Base-by-base conservation (phyloP, 1,140 invertebrate species). In the Apis cerana region DNA sequence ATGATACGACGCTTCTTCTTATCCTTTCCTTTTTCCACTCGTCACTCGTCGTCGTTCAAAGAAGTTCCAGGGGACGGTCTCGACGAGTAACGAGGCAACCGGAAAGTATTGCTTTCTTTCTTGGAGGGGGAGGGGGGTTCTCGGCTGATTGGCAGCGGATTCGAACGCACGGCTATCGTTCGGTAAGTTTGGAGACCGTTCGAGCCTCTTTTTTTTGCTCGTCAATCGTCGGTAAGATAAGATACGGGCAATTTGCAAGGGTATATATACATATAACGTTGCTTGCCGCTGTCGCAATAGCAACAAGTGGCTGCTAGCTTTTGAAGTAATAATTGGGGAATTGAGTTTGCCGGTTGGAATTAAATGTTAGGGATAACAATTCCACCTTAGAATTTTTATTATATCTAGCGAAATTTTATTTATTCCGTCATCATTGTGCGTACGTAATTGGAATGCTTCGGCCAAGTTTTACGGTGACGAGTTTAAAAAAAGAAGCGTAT, bases 1-100 rank as follows among this genome's bases (percentile, higher is more conserved):
- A 78, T 78, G 76, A 70, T 58, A 69, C 52, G 54, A 70, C 21
- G 43, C 52, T 58, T 78, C 52, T 58, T 78, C 61, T 23, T 59
- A 48, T 65, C 61, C 61, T 48, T 48, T 33, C 10, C 9, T 21
- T 58, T 58, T 33, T 58, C 11, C 50, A 1, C 5, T n/a, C 12
- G 7, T 9, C 64, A 2, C 67, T 9, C 12, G 9, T 17, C 0
- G 9, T 12, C 23, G 69, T 71, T 5, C n/a, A 19, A 19, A 54
- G 17, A 19, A 71, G 50, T 43, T 74, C 19, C 19, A 72, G 48
- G 48, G 27, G 27, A 27, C 23, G 48, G 69, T 27, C 15, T 50
- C 68, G 12, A 5, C n/a, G 48, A 76, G 50, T 65, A 76, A 76
- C 75, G 75, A 76, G 52, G 52, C 52, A 33, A 71, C 69, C n/a